Evolutionary conservation across 2,113 vertebrate species (phyloP), one percentile per base, ranked within the genome.

Genomic region (Dromiciops gliroides): DNA sequence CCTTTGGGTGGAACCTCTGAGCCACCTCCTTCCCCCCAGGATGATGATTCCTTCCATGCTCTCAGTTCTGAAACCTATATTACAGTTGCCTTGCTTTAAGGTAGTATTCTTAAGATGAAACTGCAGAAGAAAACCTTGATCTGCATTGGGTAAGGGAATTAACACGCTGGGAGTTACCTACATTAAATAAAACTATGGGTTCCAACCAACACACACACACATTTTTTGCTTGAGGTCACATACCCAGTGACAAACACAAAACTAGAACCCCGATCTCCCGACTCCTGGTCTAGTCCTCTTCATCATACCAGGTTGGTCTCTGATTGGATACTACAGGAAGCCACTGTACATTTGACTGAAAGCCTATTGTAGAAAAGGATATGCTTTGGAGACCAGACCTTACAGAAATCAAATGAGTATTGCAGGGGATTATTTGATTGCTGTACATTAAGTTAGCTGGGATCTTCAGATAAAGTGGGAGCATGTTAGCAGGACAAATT

Each of bases 251-350:
- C 48, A 16, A 75, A 89, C 4, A 75, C 12, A 7, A 95, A 24
- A 91, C 50, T 89, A 16, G 44, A 93, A 95, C 53, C 25, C 52
- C 51, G 51, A 31, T 60, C 53, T 94, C 92, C 51, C 31, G 26
- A 94, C 89, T 92, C 89, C 47, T 12, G 12, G 4, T 44, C 89
- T 49, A 51, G 4, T 7, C 0, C 24, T 75, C 23, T 3, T 89
- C 11, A 60, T 10, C 60, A 93, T 7, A 52, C 26, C 51, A 44
- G 67, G 23, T 44, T 83, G n/a, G 67, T 31, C 50, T 50, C 56
- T 92, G 92, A 26, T 26, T 67, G 52, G 48, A 51, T 53, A 91
- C 50, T 48, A 22, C 48, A 37, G 92, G 26, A 89, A 89, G 9
- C 25, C 1, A 51, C n/a, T 88, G 1, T 60, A 44, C 51, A 0